Evolutionary conservation across 1,140 invertebrate species (phyloP).

Genomic region (Cotesia chilonis): DNA sequence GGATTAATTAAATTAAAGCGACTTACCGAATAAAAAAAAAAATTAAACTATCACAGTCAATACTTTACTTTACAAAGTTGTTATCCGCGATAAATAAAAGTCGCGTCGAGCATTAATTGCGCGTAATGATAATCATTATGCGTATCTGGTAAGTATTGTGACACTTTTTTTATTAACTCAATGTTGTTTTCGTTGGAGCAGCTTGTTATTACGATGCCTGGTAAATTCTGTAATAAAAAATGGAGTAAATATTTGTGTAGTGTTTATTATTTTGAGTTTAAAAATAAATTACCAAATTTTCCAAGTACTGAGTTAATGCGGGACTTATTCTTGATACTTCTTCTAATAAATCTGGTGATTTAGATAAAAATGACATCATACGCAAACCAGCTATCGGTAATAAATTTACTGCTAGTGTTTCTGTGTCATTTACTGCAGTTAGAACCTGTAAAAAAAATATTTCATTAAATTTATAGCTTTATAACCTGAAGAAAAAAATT

Average conservation of each 20-base stretch:
- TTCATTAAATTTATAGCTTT: not conserved
- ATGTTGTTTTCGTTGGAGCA: constrained; percentile 58
- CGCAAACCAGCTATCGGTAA: constrained; percentile 77
- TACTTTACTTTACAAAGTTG: constrained; percentile 20
- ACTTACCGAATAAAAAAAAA: not conserved
- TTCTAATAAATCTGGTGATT: constrained; percentile 68
- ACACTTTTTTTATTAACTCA: constrained; percentile 55
- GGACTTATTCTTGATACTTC: constrained; percentile 76
- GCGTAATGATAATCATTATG: constrained; percentile 57
- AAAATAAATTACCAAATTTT: constrained; percentile 71
- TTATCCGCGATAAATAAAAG: constrained; percentile 51
- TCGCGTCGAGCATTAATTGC: constrained; percentile 59
- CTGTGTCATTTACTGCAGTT: constrained; percentile 71
- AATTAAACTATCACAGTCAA: constrained; percentile 16
- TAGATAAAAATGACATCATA: constrained; percentile 71
- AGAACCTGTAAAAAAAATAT: constrained; percentile 64
- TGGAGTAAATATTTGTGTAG: constrained; percentile 1
- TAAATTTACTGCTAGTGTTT: constrained; percentile 72
- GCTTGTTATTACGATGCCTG: constrained; percentile 54
- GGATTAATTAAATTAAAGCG: too few species aligned
- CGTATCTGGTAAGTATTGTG: constrained; percentile 53
- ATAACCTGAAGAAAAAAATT: too few species aligned
- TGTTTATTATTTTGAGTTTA: not conserved
- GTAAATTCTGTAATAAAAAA: constrained; percentile 47
- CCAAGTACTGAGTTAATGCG: constrained; percentile 74